Evolutionary conservation across 2,888 invertebrate species (phyloP), one percentile per base, ranked within the genome.

Genomic region (Salticus scenicus): DNA sequence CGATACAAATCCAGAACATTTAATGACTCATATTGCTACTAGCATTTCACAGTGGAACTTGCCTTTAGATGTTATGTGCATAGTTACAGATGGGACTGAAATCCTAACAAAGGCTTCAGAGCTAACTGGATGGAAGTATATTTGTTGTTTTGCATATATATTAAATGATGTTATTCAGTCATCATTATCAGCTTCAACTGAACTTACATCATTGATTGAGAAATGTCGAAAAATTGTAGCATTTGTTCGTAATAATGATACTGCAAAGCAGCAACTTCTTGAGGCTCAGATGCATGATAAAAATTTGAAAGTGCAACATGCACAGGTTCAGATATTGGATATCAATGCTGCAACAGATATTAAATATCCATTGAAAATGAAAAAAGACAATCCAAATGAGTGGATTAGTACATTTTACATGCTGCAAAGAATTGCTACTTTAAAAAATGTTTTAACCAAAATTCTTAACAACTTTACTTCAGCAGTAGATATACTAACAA

Each of bases 361-460:
- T 1, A 86, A 86, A 42, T 86, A 80, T 66, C 86, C 86, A 0
- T 67, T 86, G 41, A 86, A 86, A 72, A 71, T 78, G 8, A 86
- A 86, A 37, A 86, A 86, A 72, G 86, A 86, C n/a, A 80, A 80
- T 30, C 66, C 86, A 1, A 76, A 71, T 41, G 75, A 86, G 5
- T 86, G 86, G 86, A 86, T 86, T 28, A 80, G 78, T 33, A 76
- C 78, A 41, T 86, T 86, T 41, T 86, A 86, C 42, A 86, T 86
- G 86, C 47, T 86, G 5, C 86, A 86, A 17, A 75, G 86, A 30
- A 86, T 86, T 64, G 67, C 78, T n/a, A 86, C 86, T 24, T 72
- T 86, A 37, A 79, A 80, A 31, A 80, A 80, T 51, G 86, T 86
- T 0, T 37, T 86, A 28, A 76, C 33, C 7, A 79, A 73, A 67